Evolutionary conservation across 2,797 vertebrate genomes (phyloP).

Genomic region (Hirundo rustica): DNA sequence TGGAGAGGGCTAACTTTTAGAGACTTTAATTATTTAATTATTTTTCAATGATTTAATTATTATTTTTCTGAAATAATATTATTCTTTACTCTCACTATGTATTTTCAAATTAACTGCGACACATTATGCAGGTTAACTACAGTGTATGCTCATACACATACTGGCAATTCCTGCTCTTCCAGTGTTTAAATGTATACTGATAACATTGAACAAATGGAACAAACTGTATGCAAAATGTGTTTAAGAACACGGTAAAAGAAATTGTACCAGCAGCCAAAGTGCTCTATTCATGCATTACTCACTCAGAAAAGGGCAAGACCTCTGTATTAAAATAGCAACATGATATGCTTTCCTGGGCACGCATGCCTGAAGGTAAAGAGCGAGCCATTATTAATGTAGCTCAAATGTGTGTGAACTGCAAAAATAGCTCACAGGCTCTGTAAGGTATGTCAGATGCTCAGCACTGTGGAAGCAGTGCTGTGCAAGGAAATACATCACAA

Average conservation of each 20-base stretch:
- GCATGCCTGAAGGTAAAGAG: neutral
- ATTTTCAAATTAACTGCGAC: neutral
- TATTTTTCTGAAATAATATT: neutral
- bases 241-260: neutral
- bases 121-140: neutral
- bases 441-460: neutral
- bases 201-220: neutral
- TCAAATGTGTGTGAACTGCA: neutral
- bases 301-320: neutral
- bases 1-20: neutral
- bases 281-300: neutral
- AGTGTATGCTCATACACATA: neutral
- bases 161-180: neutral
- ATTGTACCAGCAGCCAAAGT: neutral
- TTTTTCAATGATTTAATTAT: neutral
- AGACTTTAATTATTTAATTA: neutral
- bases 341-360: neutral
- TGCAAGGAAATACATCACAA: neutral
- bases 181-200: neutral
- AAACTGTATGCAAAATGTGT: neutral
- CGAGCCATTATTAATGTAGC: slow-evolving; percentile 2
- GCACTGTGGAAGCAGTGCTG: neutral
- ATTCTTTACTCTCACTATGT: neutral
- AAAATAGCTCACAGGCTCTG: neutral
- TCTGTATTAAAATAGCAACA: slow-evolving; percentile 25